Evolutionary conservation across 2,113 vertebrate species (phyloP).

Genomic region (Cnemophilus loriae): DNA sequence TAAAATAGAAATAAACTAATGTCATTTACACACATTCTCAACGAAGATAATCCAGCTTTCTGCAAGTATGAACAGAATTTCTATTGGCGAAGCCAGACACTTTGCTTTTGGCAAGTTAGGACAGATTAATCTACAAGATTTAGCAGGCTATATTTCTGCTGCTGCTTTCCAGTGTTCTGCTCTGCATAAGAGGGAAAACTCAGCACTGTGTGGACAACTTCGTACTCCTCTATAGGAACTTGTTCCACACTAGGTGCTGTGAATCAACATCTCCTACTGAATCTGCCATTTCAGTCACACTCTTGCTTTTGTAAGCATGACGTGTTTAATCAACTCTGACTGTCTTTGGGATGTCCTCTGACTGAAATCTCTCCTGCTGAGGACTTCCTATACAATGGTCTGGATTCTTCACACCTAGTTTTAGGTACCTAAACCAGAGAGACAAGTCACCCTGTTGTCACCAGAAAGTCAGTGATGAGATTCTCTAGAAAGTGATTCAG

Average conservation of each 20-base stretch:
- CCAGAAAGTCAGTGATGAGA: not conserved
- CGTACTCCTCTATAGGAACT: not conserved
- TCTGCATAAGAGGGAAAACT: not conserved
- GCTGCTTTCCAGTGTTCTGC: not conserved
- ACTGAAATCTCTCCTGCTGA: not conserved
- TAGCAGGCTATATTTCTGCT: not conserved
- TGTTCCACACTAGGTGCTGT: not conserved
- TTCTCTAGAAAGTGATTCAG: not conserved
- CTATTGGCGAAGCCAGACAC: not conserved
- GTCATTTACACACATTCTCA: not conserved
- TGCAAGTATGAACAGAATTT: not conserved
- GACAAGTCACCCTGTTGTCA: not conserved
- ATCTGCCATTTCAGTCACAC: not conserved
- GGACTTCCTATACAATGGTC: not conserved
- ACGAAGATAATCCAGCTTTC: not conserved
- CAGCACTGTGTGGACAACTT: not conserved
- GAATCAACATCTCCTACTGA: not conserved
- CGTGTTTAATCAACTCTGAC: not conserved
- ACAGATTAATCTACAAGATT: not conserved
- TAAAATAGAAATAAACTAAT: not conserved
- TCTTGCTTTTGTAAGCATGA: not conserved
- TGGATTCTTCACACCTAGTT: not conserved
- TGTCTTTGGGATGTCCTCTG: not conserved
- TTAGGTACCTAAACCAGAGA: not conserved
- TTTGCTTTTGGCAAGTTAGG: not conserved